phyloP scores from a whole-genome alignment of 2,797 vertebrate genomes.

The Ceyx erithaca region DNA sequence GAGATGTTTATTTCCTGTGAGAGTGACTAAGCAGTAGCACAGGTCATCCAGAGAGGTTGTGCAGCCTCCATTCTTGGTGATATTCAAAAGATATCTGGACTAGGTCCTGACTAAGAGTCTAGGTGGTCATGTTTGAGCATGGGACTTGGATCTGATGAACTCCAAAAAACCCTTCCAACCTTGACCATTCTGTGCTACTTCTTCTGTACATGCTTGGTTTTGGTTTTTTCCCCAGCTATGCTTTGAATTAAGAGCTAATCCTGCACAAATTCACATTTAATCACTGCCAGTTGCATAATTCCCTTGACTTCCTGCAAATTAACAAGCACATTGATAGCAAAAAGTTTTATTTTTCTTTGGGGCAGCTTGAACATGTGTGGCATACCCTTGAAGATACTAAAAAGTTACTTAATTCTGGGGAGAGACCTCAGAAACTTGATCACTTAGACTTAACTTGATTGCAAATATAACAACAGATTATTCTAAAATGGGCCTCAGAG shows the following conservation, averaged over 20 bases:
- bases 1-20: background rate
- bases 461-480: background rate
- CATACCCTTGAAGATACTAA: background rate
- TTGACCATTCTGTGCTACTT: background rate
- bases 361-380: fast-evolving
- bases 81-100: background rate
- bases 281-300: background rate
- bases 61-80: background rate
- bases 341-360: background rate
- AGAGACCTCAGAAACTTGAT: background rate
- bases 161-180: background rate
- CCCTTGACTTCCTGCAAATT: background rate
- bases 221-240: background rate
- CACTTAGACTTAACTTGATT: background rate
- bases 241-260: background rate
- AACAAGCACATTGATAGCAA: background rate
- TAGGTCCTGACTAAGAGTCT: background rate
- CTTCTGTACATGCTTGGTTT: background rate
- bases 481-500: background rate
- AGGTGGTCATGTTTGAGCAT: background rate
- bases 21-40: background rate
- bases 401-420: background rate
- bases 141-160: background rate
- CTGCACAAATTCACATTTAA: background rate
- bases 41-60: background rate